Conservation (phyloP, 1,140 invertebrate genomes). For the Lepeophtheirus salmonis region DNA sequence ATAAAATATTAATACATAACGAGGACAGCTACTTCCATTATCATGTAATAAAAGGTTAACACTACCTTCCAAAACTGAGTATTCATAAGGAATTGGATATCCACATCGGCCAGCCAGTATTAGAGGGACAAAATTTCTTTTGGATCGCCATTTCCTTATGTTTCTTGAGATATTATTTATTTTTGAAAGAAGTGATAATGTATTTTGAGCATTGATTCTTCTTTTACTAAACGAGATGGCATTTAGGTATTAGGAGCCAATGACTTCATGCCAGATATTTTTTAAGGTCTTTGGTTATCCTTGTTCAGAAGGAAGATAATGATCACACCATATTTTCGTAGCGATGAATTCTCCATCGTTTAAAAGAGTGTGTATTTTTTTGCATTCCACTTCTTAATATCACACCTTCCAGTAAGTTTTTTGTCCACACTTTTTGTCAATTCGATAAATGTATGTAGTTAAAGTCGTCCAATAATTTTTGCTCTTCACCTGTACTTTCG, state of each 20-base stretch:
- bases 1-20: neutral
- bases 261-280: neutral
- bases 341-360: neutral
- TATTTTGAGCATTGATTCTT: neutral
- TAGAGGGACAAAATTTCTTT: neutral
- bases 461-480: neutral
- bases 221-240: neutral
- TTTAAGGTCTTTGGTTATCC: neutral
- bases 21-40: neutral
- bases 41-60: neutral
- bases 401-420: neutral
- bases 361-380: neutral
- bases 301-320: neutral
- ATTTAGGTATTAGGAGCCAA: neutral
- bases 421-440: too few relatives aligned
- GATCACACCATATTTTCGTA: neutral
- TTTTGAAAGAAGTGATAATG: neutral
- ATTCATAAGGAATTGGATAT: neutral
- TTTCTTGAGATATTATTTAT: neutral
- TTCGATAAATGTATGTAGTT: neutral
- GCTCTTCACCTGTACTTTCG: neutral
- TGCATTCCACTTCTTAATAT: neutral
- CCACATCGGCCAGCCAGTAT: neutral
- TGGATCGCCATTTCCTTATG: neutral
- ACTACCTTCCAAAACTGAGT: neutral